These are phyloP conservation scores for Antheraea mylitta DNA, from an alignment of 1,140 invertebrate species.

Conservation along the genomic window DNA sequence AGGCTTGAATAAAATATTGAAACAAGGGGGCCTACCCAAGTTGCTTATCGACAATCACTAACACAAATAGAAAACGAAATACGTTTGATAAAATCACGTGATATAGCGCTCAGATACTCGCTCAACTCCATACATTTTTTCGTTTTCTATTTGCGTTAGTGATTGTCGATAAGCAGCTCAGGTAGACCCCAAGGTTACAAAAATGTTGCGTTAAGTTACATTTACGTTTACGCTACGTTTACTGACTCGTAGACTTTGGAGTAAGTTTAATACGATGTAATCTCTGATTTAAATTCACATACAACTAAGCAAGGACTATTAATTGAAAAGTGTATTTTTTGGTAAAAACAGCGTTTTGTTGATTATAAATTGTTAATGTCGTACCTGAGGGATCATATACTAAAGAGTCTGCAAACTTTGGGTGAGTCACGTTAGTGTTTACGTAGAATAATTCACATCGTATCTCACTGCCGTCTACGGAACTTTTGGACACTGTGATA, in stretches of 20 bases:
- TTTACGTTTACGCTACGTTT: too few relatives aligned
- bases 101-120: not conserved
- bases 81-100: too few relatives aligned
- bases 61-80: too few relatives aligned
- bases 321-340: not conserved
- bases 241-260: too few relatives aligned
- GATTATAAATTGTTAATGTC: conserved; percentile 1
- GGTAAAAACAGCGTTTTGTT: not conserved
- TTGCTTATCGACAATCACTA: too few relatives aligned
- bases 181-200: too few relatives aligned
- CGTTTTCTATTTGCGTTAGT: too few relatives aligned
- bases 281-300: not conserved
- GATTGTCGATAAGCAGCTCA: too few relatives aligned
- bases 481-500: conserved; percentile 23
- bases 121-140: too few relatives aligned
- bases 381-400: conserved; percentile 42
- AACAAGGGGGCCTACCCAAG: too few relatives aligned
- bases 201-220: too few relatives aligned
- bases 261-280: not conserved
- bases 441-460: conserved; percentile 43
- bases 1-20: not conserved
- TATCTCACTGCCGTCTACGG: conserved; percentile 32
- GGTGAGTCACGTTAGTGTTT: conserved; percentile 33
- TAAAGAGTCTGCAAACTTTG: conserved; percentile 28
- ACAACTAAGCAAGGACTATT: not conserved